Conservation (phyloP, 2,113 vertebrate genomes). For the Apodemus sylvaticus region DNA sequence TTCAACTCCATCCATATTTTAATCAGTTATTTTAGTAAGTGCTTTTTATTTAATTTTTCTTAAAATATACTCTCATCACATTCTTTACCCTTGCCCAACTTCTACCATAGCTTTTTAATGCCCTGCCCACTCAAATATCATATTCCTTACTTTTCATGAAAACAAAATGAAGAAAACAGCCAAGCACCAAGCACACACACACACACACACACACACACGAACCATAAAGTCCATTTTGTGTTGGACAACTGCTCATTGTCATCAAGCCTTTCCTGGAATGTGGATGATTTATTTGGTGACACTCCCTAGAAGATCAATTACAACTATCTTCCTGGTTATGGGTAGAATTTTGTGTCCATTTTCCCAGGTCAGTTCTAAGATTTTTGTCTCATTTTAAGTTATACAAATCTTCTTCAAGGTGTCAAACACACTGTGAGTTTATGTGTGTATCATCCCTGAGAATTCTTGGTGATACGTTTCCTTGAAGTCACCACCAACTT, state of each 20-base stretch:
- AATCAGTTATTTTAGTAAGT: neutral
- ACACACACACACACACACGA: neutral
- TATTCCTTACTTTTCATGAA: neutral
- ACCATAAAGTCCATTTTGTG: neutral
- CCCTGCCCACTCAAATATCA: neutral
- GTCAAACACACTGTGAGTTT: no score
- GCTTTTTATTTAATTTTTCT: neutral
- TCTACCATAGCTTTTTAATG: neutral
- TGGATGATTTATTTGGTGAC: neutral
- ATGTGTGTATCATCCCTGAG: neutral
- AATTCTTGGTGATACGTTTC: neutral
- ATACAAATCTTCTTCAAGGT: neutral
- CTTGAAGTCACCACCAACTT: neutral
- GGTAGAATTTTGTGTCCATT: neutral
- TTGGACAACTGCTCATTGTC: neutral
- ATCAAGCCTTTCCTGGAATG: neutral
- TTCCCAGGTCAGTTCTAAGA: neutral
- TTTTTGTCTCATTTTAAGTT: neutral
- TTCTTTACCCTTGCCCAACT: neutral
- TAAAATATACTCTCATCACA: neutral
- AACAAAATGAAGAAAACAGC: neutral
- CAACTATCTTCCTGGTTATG: neutral
- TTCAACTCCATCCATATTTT: neutral
- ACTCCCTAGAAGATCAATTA: neutral
- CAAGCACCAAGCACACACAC: accelerated